Base-by-base conservation (phyloP, 2,797 vertebrate species). In the Sebastes iracundus region DNA sequence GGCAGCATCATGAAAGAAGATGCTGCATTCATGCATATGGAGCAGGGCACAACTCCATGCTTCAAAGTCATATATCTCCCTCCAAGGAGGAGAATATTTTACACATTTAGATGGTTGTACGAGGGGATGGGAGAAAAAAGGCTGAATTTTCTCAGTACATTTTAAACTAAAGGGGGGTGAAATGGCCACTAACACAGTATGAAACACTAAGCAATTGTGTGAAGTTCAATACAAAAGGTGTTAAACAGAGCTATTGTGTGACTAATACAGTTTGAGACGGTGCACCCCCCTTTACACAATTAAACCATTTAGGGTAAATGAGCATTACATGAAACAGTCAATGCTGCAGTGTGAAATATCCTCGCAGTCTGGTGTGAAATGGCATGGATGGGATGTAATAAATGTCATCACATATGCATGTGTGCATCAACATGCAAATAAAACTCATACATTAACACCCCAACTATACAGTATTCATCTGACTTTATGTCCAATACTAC, bases 1-100 rank as follows among this genome's bases (percentile, higher is more conserved):
- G 60, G 65, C 72, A 77, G 46, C 53, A 83, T 76, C 69, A 73
- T 81, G 75, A 86, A 79, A 75, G 75, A 64, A 76, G 85, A 75
- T 85, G 86, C 88, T 81, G 86, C 77, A 70, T 81, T 81, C 77
- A 75, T 85, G 79, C 87, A 91, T 87, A 86, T 84, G 66, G 68
- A 87, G 65, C n/a, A 82, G 61, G 11, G 13, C 73, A 58, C 76
- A 85, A 33, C 67, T 80, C 69, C 75, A 18, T 38, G 58, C 30
- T 79, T 88, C 77, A 80, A 80, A 87, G 85, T 73, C 23, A 27
- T 63, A 73, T 71, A 77, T 72, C 75, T 77, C 53, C 62, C 73
- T 72, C 63, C 20, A 0, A n/a, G 20, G 53, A 32, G 72, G 55
- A 62, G 74, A 87, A 86, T n/a, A 81, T 33, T 70, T 78, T 61